A percentile compares a stretch with the other conserved stretches of the same genome.
phyloP scores from a whole-genome alignment of 1,140 invertebrate genomes.

The Leptopilina clavipes region DNA sequence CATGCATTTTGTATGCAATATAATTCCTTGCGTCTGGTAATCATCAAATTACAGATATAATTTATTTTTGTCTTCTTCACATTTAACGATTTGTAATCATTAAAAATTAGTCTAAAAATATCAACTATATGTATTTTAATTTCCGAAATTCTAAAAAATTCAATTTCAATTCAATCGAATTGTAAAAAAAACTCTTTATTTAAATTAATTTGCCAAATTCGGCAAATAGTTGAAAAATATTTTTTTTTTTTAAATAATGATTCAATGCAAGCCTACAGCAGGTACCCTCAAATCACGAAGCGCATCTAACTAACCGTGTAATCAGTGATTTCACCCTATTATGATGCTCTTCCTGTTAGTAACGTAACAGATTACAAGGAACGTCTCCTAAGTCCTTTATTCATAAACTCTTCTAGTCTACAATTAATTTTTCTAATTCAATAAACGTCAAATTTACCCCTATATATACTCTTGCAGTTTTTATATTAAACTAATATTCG shows the following conservation, averaged over 20 bases:
- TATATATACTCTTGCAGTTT: not conserved
- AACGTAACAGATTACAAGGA: constrained; percentile 25
- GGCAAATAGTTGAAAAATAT: not conserved
- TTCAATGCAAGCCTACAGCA: constrained; percentile 62
- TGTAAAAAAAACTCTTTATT: not conserved
- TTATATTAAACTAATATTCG: too few relatives aligned
- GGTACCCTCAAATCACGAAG: constrained; percentile 69
- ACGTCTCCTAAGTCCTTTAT: constrained; percentile 8
- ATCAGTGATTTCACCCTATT: constrained; percentile 69
- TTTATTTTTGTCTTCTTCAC: constrained; percentile 13
- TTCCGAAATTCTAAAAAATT: too few relatives aligned
- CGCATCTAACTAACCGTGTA: constrained; percentile 74
- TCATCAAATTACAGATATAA: constrained; percentile 41
- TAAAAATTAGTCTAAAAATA: not conserved
- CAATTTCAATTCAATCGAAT: too few relatives aligned
- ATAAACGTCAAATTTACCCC: not conserved
- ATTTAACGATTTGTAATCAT: not conserved
- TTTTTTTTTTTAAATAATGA: constrained; percentile 1
- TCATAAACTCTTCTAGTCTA: not conserved
- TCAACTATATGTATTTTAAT: too few relatives aligned
- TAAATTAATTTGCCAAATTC: not conserved
- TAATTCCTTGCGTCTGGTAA: constrained; percentile 43
- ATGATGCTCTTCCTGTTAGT: constrained; percentile 49
- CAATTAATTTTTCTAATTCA: constrained; percentile 3
- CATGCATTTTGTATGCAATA: constrained; percentile 43